Base-by-base conservation (phyloP, 2,113 vertebrate species). In the Nesoenas mayeri region DNA sequence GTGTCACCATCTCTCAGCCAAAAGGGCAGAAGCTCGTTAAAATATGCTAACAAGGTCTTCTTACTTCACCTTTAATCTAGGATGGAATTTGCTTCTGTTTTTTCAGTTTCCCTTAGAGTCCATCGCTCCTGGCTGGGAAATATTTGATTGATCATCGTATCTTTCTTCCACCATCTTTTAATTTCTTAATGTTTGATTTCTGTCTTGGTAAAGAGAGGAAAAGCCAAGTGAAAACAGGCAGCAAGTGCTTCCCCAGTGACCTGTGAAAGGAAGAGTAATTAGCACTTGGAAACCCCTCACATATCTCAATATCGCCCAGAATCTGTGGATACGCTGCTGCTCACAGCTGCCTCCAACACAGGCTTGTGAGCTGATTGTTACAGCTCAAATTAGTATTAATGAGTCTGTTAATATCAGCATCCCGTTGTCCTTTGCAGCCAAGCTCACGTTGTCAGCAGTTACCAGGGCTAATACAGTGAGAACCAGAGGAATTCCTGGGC, bases 101-200 rank as follows among this genome's bases (percentile, higher is more conserved):
- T 56, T 82, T 94, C 56, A 64, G 60, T 12, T 42, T 74, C 82
- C 72, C 67, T 67, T 14, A 25, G 58, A 90, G 73, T 31, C 61
- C 20, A 56, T 57, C 6, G 0, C 21, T 80, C 31, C 74, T 74
- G 75, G 34, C 77, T 64, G 64, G 18, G 62, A n/a, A 54, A 66
- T 3, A 26, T 78, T 90, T 85, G 74, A 93, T 60, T 60, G 88
- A 90, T 93, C 77, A 26, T 60, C 54, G 24, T 22, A 13, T 77
- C 87, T 64, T 32, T 31, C 82, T 78, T 34, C 53, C 44, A 56
- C 34, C 40, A 12, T 25, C 72, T 79, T 85, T 91, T 89, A 54
- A 65, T 84, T 93, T 62, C 40, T 80, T 38, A 22, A 48, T 75
- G 66, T 74, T 94, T 93, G 80, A 86, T 71, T 91, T 91, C 38